Evolutionary conservation across 2,888 invertebrate species (phyloP).

Genomic region (Melipona beecheii): DNA sequence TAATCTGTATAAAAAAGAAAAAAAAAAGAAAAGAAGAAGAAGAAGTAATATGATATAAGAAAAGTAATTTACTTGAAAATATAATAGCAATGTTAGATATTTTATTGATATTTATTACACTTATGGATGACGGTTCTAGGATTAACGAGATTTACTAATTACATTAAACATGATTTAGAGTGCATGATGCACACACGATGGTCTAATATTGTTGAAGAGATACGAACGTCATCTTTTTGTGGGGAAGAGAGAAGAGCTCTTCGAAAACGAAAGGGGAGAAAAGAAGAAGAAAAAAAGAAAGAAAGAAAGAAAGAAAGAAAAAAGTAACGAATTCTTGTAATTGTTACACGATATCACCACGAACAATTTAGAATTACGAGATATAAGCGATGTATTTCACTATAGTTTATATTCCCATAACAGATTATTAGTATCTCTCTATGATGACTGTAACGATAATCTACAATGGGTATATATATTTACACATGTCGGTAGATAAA

Average conservation of each 20-base stretch:
- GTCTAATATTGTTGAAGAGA: constrained; percentile 60
- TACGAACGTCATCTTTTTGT: constrained; percentile 49
- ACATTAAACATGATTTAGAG: constrained; percentile 44
- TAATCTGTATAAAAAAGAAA: constrained; percentile 78
- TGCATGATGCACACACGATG: constrained; percentile 66
- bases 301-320: background rate
- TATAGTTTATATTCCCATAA: constrained; percentile 53
- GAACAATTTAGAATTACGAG: constrained; percentile 46
- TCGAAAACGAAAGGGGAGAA: constrained; percentile 15
- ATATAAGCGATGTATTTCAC: constrained; percentile 34
- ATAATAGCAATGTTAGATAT: constrained; percentile 83
- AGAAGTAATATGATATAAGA: constrained; percentile 74
- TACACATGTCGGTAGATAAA: constrained; percentile 58
- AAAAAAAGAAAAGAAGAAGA: too few relatives aligned
- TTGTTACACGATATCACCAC: constrained; percentile 52
- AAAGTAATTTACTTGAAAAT: constrained; percentile 80
- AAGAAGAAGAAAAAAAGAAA: background rate
- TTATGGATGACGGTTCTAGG: constrained; percentile 74
- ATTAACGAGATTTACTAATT: constrained; percentile 69
- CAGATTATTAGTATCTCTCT: constrained; percentile 42
- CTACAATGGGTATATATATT: constrained; percentile 48
- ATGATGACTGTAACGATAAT: constrained; percentile 62
- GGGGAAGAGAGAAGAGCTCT: constrained; percentile 30
- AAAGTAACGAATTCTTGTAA: constrained; percentile 41
- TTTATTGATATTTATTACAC: constrained; percentile 83